phyloP scores from a whole-genome alignment of 2,797 vertebrate genomes.

The Lemur catta region DNA sequence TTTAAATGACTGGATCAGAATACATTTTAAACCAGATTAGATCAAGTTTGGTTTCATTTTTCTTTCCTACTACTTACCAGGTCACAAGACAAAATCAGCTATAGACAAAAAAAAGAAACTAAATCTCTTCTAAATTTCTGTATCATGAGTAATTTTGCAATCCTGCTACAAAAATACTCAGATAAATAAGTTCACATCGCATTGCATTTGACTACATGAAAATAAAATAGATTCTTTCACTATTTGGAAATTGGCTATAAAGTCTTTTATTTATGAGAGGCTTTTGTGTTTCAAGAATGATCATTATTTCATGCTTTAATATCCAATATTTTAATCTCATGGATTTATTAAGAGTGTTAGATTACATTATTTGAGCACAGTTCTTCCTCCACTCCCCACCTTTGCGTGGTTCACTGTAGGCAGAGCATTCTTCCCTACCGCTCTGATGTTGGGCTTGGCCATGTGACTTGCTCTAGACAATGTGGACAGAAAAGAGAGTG shows the following conservation, averaged over 20 bases:
- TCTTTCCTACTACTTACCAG: neutral
- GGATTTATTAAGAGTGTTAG: neutral
- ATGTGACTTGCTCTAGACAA: neutral
- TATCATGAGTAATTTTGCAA: constrained; percentile 9
- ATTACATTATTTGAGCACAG: neutral
- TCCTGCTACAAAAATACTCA: neutral
- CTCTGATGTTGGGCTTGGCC: neutral
- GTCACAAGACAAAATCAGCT: neutral
- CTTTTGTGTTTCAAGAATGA: neutral
- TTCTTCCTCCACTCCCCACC: neutral
- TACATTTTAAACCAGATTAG: constrained; percentile 23
- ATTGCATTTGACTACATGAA: neutral
- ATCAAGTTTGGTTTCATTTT: neutral
- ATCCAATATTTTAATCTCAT: neutral
- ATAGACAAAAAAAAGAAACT: neutral
- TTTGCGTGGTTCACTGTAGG: neutral
- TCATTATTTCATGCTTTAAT: neutral
- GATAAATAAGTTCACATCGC: neutral
- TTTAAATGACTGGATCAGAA: constrained; percentile 33
- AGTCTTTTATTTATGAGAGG: neutral
- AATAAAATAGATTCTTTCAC: neutral
- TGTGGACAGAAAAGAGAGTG: neutral
- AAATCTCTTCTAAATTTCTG: constrained; percentile 20
- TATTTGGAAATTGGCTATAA: neutral
- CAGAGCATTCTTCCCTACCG: neutral